Evolutionary conservation across 2,113 vertebrate genomes (phyloP).

Genomic region (Nothoprocta pentlandii): DNA sequence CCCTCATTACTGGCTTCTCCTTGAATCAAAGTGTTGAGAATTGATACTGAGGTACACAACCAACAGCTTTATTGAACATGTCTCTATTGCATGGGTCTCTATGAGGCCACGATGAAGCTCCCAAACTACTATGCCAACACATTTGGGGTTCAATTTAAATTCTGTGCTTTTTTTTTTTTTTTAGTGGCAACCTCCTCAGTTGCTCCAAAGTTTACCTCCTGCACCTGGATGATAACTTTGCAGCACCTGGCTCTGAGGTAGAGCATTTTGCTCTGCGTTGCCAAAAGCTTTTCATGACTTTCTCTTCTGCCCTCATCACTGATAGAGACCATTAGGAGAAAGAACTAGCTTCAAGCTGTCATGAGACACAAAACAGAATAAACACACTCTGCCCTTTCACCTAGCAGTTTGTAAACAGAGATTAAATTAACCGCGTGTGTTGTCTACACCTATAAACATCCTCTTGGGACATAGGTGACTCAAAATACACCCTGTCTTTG

Average conservation of each 20-base stretch:
- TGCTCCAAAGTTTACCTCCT: not conserved
- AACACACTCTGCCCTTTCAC: constrained; percentile 43
- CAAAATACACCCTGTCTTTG: constrained; percentile 11
- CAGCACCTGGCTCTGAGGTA: not conserved
- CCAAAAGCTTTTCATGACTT: constrained; percentile 3
- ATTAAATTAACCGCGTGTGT: constrained; percentile 40
- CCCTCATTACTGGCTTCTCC: not conserved
- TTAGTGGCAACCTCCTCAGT: not conserved
- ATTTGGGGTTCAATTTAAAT: not conserved
- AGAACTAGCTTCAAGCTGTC: constrained; percentile 7
- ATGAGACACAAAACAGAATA: constrained; percentile 36
- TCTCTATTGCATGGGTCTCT: not conserved
- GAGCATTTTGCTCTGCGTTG: not conserved
- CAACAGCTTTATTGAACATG: not conserved
- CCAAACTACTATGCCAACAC: not conserved
- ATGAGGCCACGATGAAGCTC: not conserved
- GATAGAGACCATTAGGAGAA: not conserved
- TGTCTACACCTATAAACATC: constrained; percentile 53
- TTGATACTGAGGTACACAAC: not conserved
- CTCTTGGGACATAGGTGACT: not conserved
- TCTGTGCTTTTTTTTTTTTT: not conserved
- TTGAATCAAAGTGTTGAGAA: constrained; percentile 12
- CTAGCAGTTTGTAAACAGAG: constrained; percentile 61
- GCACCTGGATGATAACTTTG: not conserved
- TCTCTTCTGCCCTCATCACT: not conserved